Evolutionary conservation across 2,113 vertebrate species (phyloP), one percentile per base, ranked within the genome.

Genomic region (Tapirus terrestris): DNA sequence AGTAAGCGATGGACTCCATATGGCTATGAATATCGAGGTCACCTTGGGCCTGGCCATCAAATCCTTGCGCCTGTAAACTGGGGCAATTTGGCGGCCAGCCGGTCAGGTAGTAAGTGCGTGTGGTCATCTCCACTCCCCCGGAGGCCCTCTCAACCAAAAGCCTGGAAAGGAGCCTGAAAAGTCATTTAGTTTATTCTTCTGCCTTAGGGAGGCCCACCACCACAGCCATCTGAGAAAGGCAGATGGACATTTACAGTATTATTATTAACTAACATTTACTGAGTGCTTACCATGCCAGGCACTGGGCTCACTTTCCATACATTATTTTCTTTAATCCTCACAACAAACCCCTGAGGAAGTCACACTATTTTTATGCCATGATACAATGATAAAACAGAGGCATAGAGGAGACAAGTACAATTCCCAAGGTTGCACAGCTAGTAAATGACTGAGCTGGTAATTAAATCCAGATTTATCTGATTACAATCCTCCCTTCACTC

Each of bases 171-270:
- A 25, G 16, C 73, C 60, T 79, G 20, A 51, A 48, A 58, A 25
- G 23, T 51, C n/a, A 58, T 43, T 88, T 92, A 76, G 29, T 89
- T 63, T 76, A 68, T 97, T 58, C 14, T 95, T 68, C 84, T 97
- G 25, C 9, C 29, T 95, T 31, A 48, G 33, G 65, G 18, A 96
- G 9, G 23, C 5, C 43, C 6, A 80, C 12, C 18, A 8, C 45
- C 75, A n/a, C n/a, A 75, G 39, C 18, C 43, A 81, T 58, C 63
- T n/a, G 80, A 73, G 75, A 83, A 87, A 93, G 84, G 23, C 53
- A 90, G 60, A 23, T 33, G 43, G 27, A 68, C 11, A 77, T 43
- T 18, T 56, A 61, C 36, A 67, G 65, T 65, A 60, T 20, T 2
- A 67, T 58, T 51, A 93, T 33, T 43, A 81, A 56, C 16, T 73